Evolutionary conservation across 2,113 vertebrate genomes (phyloP), one percentile per base, ranked within the genome.

Genomic region (Syrrhaptes paradoxus): DNA sequence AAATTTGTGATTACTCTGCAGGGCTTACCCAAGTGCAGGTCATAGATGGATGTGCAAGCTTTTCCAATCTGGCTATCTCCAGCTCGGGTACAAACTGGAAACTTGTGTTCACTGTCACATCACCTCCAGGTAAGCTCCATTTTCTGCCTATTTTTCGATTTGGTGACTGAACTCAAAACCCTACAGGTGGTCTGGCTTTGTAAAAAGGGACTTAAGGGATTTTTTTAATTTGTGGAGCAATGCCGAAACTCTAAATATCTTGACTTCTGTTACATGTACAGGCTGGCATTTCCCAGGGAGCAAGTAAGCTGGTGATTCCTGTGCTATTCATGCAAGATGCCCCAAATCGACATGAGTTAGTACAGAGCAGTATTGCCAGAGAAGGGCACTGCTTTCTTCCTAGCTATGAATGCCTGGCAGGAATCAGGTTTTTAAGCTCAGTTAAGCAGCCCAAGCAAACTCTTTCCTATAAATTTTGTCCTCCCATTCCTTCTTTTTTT

Each of bases 41-140:
- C 80, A 89, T 89, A 61, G 94, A 97, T 13, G 98, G 98, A 92
- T 95, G 93, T 84, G 98, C 97, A 48, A 96, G 72, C 41, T 98
- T 98, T 95, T 97, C 96, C 45, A 94, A 91, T 49, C 89, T 98
- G 96, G 85, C 97, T 6, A 34, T 98, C 70, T 97, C 97, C 85
- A 96, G 87, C 45, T 95, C 96, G 48, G 98, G 98, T 34, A 97
- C 95, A 65, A 94, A 97, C 74, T 98, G 97, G 97, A 96, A 71
- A 58, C 97, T 98, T 43, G 72, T 96, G 79, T 98, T 98, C 79
- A 98, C 97, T 63, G 98, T 98, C 55, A 97, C 59, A 48, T 98
- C 93, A 55, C 98, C 98, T 87, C 97, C 98, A 97, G 98, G 98
- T 98, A 97, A 96, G 77, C 43, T 32, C 20, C 7, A 18, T 45